Conservation (phyloP, 2,797 vertebrate species). For the Scarus forsteni region DNA sequence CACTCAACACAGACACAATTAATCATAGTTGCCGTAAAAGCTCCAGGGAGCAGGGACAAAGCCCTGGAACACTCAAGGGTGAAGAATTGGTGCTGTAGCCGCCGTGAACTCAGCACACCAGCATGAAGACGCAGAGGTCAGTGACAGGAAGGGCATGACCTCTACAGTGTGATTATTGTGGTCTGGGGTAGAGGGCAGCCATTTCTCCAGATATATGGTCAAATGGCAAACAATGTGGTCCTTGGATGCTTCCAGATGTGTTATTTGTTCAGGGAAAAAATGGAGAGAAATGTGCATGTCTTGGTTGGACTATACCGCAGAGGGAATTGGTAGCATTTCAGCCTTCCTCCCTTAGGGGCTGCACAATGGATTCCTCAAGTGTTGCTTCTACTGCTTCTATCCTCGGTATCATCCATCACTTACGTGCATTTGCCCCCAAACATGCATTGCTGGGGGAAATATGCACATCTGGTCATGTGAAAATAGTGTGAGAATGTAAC, state of each 20-base stretch:
- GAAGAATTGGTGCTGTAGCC: conserved; percentile 38
- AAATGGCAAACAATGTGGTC: conserved; percentile 33
- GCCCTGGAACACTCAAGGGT: conserved; percentile 44
- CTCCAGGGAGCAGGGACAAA: conserved; percentile 55
- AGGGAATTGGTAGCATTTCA: conserved; percentile 25
- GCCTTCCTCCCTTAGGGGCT: conserved; percentile 11
- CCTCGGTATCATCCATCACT: conserved; percentile 56
- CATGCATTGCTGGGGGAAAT: conserved; percentile 20
- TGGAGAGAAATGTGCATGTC: background rate
- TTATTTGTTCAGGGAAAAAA: conserved; percentile 11
- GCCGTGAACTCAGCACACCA: conserved; percentile 35
- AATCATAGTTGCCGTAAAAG: conserved; percentile 59
- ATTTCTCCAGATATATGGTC: conserved; percentile 30
- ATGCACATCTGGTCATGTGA: conserved; percentile 23
- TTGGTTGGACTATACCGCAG: background rate
- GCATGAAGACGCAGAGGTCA: conserved; percentile 51
- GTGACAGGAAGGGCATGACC: conserved; percentile 58
- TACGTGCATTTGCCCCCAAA: conserved; percentile 21
- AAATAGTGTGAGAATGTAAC: conserved; percentile 43
- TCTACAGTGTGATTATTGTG: conserved; percentile 64
- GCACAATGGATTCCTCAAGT: conserved; percentile 35
- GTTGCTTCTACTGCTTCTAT: conserved; percentile 22
- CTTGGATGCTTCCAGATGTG: conserved; percentile 25
- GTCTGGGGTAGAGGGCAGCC: conserved; percentile 41
- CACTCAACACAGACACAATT: conserved; percentile 61